Base-by-base conservation (phyloP, 2,113 vertebrate genomes). In the Vidua macroura region DNA sequence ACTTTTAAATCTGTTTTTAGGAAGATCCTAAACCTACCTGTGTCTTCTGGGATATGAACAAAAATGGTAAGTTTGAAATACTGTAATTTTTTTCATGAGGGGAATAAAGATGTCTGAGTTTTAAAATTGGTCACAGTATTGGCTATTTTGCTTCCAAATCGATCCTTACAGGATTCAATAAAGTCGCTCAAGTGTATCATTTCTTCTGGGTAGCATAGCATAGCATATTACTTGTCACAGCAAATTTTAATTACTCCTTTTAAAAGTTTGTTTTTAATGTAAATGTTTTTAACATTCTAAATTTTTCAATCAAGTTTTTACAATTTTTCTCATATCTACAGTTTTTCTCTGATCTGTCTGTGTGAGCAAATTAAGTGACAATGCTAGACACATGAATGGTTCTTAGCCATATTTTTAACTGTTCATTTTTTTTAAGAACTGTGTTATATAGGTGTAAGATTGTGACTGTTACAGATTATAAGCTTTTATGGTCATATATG, bases 1-100 rank as follows among this genome's bases (percentile, higher is more conserved):
- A 33, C 93, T 95, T 96, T 95, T 96, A 19, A 92, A 48, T 96
- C 96, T 88, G 33, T 94, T 88, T 94, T 78, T 81, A 98, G 99
- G 98, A 95, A 72, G 62, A 91, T n/a, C 86, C 92, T 83, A 97
- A 93, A 31, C 98, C 98, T 25, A 96, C 97, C 41, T 99, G 99
- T 93, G 98, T 99, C 91, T 99, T 99, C 98, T 99, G 99, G 99
- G 98, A 99, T 98, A 98, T 99, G 97, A 97, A 84, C 72, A 97
- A 98, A 95, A 98, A 98, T n/a, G 80, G 99, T 99, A 97, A 98
- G 98, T 97, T 95, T 92, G 84, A 92, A 87, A 96, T 86, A 52
- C 17, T 72, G 4, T n/a, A 0, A 68, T 92, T 53, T 81, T 11
- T 90, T 92, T 96, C 69, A 88, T n/a, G 14, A 66, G 24, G n/a